Conservation (phyloP, 2,888 invertebrate species). For the Microplitis deprimator region DNA sequence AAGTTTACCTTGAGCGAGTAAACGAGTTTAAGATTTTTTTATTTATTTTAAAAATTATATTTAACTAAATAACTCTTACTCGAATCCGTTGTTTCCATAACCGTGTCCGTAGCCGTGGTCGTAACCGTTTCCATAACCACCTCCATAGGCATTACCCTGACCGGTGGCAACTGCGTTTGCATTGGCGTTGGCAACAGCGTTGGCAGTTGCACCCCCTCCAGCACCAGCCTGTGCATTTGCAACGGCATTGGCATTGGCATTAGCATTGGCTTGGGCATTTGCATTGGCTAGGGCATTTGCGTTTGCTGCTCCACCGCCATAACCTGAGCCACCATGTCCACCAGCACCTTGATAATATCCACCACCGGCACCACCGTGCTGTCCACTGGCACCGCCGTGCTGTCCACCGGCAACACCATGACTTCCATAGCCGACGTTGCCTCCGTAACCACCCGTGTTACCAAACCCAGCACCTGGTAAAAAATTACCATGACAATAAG, state of each 20-base stretch:
- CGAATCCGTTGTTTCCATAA: not conserved
- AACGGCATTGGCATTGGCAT: slow-evolving; percentile 48
- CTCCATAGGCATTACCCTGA: slow-evolving; percentile 4
- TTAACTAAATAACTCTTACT: slow-evolving; percentile 1
- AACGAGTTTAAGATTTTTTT: not conserved
- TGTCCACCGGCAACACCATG: slow-evolving; percentile 31
- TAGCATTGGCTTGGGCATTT: slow-evolving; percentile 5
- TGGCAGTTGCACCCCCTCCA: slow-evolving; percentile 29
- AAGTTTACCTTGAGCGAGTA: not conserved
- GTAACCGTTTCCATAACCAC: slow-evolving; percentile 26
- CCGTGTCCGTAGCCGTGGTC: slow-evolving; percentile 25
- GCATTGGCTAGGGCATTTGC: slow-evolving; percentile 31
- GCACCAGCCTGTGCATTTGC: slow-evolving; percentile 46
- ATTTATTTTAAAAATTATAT: too few relatives aligned
- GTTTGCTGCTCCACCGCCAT: slow-evolving; percentile 1
- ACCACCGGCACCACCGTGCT: slow-evolving; percentile 1
- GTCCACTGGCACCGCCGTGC: slow-evolving; percentile 29
- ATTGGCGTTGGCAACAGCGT: slow-evolving; percentile 30
- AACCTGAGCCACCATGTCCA: slow-evolving; percentile 14
- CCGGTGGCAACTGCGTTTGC: slow-evolving; percentile 26
- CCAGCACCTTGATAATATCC: slow-evolving; percentile 7
- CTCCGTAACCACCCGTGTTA: slow-evolving; percentile 28
- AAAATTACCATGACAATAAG: too few relatives aligned
- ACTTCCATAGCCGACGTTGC: not conserved
- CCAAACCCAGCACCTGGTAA: not conserved